Evolutionary conservation across 2,797 vertebrate species (phyloP).

Genomic region (Acanthornis magna): DNA sequence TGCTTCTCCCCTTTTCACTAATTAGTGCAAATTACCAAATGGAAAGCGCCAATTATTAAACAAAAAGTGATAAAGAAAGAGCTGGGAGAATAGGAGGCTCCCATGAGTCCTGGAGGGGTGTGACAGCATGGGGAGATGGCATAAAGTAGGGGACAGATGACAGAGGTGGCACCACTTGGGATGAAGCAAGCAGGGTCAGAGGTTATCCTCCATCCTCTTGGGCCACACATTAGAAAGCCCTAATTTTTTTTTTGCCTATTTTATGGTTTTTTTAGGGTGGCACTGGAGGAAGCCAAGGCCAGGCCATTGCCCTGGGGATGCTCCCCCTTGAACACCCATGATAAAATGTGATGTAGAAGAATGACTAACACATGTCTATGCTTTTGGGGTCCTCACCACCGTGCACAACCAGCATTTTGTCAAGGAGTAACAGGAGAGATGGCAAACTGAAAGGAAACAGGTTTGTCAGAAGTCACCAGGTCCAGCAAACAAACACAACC

Average conservation of each 20-base stretch:
- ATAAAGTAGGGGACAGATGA: not conserved
- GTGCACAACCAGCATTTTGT: not conserved
- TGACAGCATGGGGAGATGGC: not conserved
- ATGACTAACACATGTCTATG: not conserved
- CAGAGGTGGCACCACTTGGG: not conserved
- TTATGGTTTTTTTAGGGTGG: not conserved
- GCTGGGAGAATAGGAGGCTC: not conserved
- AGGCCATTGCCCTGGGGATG: not conserved
- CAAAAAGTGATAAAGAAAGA: not conserved
- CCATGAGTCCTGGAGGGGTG: not conserved
- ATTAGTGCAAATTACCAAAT: slow-evolving; percentile 7
- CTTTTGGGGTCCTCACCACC: not conserved
- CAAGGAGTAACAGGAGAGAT: not conserved
- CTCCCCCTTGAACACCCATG: rapidly evolving
- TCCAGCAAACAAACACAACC: not conserved
- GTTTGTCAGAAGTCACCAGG: not conserved
- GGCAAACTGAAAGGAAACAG: not conserved
- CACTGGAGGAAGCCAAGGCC: not conserved
- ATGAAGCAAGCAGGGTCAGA: not conserved
- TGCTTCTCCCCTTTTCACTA: not conserved
- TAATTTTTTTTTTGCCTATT: not conserved
- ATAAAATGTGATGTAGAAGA: not conserved
- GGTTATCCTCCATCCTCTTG: not conserved
- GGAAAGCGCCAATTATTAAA: not conserved
- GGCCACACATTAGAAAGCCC: not conserved